Percentiles rank a stretch among this genome's conserved stretches.
Conservation (phyloP, 2,113 vertebrate species). For the Panthera tigris region DNA sequence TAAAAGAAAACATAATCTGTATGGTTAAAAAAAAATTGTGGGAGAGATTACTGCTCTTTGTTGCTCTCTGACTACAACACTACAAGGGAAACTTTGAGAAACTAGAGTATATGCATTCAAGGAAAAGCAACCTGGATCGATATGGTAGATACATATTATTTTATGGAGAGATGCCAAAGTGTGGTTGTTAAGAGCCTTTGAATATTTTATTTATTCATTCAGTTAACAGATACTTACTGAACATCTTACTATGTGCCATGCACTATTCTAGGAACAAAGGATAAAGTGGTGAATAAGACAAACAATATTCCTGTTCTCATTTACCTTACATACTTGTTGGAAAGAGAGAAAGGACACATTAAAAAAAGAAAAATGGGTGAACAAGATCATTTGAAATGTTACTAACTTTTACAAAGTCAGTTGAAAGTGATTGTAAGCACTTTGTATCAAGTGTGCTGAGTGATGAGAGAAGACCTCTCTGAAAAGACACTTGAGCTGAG, state of each 20-base stretch:
- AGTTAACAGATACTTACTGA: constrained; percentile 11
- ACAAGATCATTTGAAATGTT: background rate
- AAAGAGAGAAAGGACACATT: background rate
- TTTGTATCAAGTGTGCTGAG: background rate
- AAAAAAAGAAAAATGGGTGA: background rate
- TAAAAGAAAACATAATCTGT: background rate
- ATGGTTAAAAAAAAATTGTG: background rate
- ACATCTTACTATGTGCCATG: background rate
- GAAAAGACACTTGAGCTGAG: background rate
- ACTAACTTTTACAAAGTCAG: background rate
- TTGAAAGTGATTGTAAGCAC: background rate
- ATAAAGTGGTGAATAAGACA: constrained; percentile 21
- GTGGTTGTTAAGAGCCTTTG: background rate
- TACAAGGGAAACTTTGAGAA: background rate
- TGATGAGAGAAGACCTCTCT: background rate
- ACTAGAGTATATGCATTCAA: background rate
- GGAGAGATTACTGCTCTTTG: background rate
- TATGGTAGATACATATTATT: background rate
- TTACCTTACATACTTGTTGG: background rate
- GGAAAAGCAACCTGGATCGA: background rate
- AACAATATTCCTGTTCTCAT: background rate
- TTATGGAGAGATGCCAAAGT: background rate
- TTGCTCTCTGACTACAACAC: background rate
- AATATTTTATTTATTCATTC: constrained; percentile 30
- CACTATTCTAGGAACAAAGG: constrained; percentile 8